phyloP scores from a whole-genome alignment of 2,797 vertebrate genomes.

The Glyptemys insculpta region DNA sequence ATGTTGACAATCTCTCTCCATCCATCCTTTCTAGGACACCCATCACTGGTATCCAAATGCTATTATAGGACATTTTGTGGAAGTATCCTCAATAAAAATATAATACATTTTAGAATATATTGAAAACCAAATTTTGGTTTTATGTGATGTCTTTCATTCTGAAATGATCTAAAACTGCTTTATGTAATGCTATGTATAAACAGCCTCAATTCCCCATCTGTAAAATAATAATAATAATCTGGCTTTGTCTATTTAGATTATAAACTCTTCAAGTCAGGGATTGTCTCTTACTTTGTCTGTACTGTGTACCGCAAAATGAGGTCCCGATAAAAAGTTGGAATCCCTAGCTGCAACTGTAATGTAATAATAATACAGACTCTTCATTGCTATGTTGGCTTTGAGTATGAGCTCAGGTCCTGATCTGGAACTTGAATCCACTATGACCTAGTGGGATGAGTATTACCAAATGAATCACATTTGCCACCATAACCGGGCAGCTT shows the following conservation, averaged over 20 bases:
- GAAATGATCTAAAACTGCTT: neutral
- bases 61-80: conserved; percentile 2
- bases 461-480: neutral
- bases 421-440: neutral
- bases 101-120: neutral
- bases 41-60: conserved; percentile 15
- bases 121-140: neutral
- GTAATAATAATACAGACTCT: rapidly evolving
- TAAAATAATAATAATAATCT: neutral
- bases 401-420: neutral
- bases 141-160: neutral
- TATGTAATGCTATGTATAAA: neutral
- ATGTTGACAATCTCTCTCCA: conserved; percentile 37
- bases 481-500: neutral
- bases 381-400: neutral
- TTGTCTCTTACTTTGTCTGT: neutral
- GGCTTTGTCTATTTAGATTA: neutral
- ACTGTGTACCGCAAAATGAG: neutral
- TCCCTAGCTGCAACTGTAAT: neutral
- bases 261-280: neutral
- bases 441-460: neutral
- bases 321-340: neutral
- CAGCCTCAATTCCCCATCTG: neutral
- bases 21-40: conserved; percentile 41
- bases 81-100: conserved; percentile 28